phyloP scores from a whole-genome alignment of 2,113 vertebrate species.

The Chrysochloris asiatica region DNA sequence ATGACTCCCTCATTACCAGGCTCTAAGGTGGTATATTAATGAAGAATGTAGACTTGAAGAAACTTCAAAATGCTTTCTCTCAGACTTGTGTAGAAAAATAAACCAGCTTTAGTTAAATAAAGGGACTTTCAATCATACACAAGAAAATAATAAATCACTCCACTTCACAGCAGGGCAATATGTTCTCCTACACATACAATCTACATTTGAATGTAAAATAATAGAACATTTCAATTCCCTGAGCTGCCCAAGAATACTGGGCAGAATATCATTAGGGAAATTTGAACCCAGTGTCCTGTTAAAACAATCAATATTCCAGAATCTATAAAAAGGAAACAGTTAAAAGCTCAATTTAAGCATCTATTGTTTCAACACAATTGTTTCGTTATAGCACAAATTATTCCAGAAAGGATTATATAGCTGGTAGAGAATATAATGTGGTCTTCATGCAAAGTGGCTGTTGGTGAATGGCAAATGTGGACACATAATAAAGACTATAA shows the following conservation, averaged over 20 bases:
- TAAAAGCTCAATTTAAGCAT: conserved; percentile 56
- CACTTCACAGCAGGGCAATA: conserved; percentile 8
- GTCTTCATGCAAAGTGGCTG: neutral
- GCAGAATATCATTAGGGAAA: conserved; percentile 31
- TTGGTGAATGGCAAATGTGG: neutral
- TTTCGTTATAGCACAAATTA: neutral
- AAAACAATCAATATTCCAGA: conserved; percentile 22
- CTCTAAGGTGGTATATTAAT: conserved; percentile 33
- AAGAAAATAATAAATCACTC: conserved; percentile 50
- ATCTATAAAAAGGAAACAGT: conserved; percentile 18
- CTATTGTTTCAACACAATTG: neutral
- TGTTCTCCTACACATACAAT: conserved; percentile 43
- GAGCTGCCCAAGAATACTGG: conserved; percentile 42
- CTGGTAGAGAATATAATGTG: neutral
- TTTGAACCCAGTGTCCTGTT: neutral
- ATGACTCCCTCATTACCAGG: conserved; percentile 8
- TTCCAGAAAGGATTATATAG: neutral
- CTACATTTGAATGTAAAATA: conserved; percentile 52
- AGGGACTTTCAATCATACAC: conserved; percentile 42
- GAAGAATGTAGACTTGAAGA: neutral
- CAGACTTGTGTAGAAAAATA: conserved; percentile 53
- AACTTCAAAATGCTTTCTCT: conserved; percentile 35
- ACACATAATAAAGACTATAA: neutral
- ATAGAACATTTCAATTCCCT: conserved; percentile 39
- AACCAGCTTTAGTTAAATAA: conserved; percentile 61